phyloP scores from a whole-genome alignment of 1,140 invertebrate species.

The Holotrichia oblita region DNA sequence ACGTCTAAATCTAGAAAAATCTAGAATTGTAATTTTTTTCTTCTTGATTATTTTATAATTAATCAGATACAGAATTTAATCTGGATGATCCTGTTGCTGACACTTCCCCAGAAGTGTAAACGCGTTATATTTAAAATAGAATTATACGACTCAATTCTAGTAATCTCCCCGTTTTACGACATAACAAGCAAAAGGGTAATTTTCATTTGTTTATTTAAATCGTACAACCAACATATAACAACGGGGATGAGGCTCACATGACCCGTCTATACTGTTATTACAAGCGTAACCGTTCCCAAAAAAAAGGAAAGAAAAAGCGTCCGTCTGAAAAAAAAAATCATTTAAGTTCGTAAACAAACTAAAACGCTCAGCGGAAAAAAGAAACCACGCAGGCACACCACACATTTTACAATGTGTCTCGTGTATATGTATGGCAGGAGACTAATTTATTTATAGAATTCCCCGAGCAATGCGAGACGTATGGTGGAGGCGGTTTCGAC shows the following conservation, averaged over 20 bases:
- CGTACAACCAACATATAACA: not conserved
- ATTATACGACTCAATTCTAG: slow-evolving; percentile 13
- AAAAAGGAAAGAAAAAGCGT: not conserved
- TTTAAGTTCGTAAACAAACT: slow-evolving; percentile 2
- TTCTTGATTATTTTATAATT: not conserved
- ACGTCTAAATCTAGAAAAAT: not conserved
- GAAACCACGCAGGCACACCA: not conserved
- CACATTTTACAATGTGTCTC: slow-evolving; percentile 5
- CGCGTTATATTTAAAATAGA: not conserved
- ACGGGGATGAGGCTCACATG: not conserved
- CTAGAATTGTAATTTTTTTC: not conserved
- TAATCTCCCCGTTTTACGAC: not conserved
- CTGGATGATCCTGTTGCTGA: not conserved
- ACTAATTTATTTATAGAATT: slow-evolving; percentile 2
- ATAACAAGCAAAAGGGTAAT: slow-evolving; percentile 1
- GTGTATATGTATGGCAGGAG: not conserved
- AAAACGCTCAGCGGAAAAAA: not conserved
- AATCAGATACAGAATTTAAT: not conserved
- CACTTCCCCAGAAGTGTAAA: too few species aligned
- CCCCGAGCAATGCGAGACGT: not conserved
- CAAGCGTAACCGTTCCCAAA: not conserved
- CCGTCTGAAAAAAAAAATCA: not conserved
- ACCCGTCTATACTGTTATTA: not conserved
- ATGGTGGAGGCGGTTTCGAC: not conserved
- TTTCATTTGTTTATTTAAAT: not conserved